Base-by-base conservation (phyloP, 1,140 invertebrate species). In the Aphis gossypii region DNA sequence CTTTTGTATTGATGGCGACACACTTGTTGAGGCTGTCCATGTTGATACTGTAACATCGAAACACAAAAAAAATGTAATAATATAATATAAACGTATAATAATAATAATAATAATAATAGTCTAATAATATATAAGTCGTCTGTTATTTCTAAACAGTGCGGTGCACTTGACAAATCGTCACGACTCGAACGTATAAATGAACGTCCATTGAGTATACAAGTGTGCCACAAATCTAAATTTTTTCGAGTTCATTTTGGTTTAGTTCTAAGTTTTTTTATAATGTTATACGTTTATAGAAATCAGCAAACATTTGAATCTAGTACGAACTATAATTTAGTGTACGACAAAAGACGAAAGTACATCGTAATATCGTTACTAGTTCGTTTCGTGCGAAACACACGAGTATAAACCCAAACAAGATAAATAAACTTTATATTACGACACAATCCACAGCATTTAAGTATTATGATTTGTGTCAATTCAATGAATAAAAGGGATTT, bases 1-100 rank as follows among this genome's bases (percentile, higher is more conserved):
- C 30, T 35, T 92, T 92, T 8, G 20, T 41, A 21, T 25, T 14
- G n/a, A 51, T 48, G 21, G 0, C 25, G 4, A 41, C 30, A 41
- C 92, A 84, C 6, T 54, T 84, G 82, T 54, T 93, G 35, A 93
- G 48, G 23, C 21, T 93, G 25, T 93, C 92, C 92, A 93, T 93
- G 82, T 93, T 38, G 30, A 93, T 93, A 38, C 92, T 93, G 35
- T 25, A 51, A 88, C 23, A 60, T 25, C 56, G 56, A 25, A 60
- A 60, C 23, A 60, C 11, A 35, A 23, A 46, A 86, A 86, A 86
- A 46, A 86, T 18, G 8, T 41, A 86, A 30, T 44, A 44, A 6
- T 56, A 11, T 30, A 68, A 30, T 68, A n/a, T 46, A 41, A 41
- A 41, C 38, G 38, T 41, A 41, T 2, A 41, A 46, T 8, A 46